Percentiles rank a stretch among this genome's conserved stretches.
These are phyloP conservation scores for Mus minutoides DNA, from an alignment of 2,797 vertebrate genomes.

Conservation along the genomic window DNA sequence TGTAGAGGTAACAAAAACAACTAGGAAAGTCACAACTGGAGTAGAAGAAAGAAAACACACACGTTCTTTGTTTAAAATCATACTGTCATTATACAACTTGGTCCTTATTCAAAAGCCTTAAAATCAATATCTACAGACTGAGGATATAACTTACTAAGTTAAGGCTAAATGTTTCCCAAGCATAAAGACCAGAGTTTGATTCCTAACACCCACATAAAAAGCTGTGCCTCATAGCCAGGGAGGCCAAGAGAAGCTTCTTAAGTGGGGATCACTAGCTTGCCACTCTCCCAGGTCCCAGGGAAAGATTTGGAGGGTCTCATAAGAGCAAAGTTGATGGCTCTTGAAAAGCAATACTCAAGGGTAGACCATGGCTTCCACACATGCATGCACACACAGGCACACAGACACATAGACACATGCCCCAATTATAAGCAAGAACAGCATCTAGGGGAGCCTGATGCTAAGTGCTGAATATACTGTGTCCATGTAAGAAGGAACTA, in stretches of 20 bases:
- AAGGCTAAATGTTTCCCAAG: background rate
- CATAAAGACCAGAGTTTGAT: background rate
- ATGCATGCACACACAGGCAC: background rate
- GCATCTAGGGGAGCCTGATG: background rate
- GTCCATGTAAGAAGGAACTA: background rate
- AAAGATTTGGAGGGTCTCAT: background rate
- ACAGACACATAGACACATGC: background rate
- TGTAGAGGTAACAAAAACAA: slow-evolving; percentile 46
- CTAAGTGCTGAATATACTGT: background rate
- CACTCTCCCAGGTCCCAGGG: background rate
- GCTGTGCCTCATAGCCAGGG: background rate
- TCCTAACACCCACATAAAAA: background rate
- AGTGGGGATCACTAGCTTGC: background rate
- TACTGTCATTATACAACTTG: slow-evolving; percentile 33
- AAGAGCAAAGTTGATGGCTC: background rate
- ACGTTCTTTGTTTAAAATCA: slow-evolving; percentile 8
- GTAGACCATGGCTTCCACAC: background rate
- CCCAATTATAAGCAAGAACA: background rate
- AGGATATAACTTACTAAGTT: background rate
- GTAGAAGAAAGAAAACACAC: slow-evolving; percentile 12
- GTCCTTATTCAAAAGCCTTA: background rate
- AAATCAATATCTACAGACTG: background rate
- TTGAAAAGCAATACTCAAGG: background rate
- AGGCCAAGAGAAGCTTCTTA: background rate
- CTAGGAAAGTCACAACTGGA: slow-evolving; percentile 25